Base-by-base conservation (phyloP, 2,888 invertebrate species). In the Campoplex capitator region DNA sequence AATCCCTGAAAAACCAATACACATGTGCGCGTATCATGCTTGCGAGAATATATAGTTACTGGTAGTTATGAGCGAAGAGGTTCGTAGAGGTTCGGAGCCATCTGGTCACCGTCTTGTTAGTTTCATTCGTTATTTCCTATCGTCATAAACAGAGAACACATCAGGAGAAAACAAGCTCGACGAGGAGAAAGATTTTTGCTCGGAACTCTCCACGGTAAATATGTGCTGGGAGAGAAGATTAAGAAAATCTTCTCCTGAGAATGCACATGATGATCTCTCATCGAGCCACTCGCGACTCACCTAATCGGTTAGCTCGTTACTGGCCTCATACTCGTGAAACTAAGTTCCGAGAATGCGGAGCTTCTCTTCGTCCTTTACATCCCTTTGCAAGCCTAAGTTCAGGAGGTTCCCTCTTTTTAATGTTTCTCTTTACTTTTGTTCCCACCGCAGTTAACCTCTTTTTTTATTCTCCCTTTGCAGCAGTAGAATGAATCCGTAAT, bases 91-190 rank as follows among this genome's bases (percentile, higher is more conserved):
- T 84, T 88, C 90, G 88, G 84, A 90, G 90, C 92, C 92, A 92
- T 90, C 92, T 92, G 92, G 90, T 89, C 89, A 73, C 83, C 87
- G 88, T 87, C 91, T 92, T 90, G 90, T 92, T 92, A 91, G 92
- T 85, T 87, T 88, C 83, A 88, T 88, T 90, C 88, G 89, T 90
- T 89, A 88, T 70, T 38, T 78, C 18, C 58, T 42, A 38, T 75
- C 67, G 65, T 68, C 51, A 32, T 48, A 68, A 68, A 45, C 67
- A 58, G 38, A 74, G 35, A 78, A 56, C 28, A 38, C 45, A 83
- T 79, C 76, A 65, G 28, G 54, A 78, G 62, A 71, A 82, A 58
- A 67, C 23, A 65, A 82, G 18, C 73, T 45, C n/a, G 65, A 79
- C 76, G 45, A 68, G 81, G 62, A 56, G 28, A 38, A 56, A 70